Evolutionary conservation across 2,888 invertebrate genomes (phyloP), one percentile per base, ranked within the genome.

Genomic region (Choristoneura rosaceana): DNA sequence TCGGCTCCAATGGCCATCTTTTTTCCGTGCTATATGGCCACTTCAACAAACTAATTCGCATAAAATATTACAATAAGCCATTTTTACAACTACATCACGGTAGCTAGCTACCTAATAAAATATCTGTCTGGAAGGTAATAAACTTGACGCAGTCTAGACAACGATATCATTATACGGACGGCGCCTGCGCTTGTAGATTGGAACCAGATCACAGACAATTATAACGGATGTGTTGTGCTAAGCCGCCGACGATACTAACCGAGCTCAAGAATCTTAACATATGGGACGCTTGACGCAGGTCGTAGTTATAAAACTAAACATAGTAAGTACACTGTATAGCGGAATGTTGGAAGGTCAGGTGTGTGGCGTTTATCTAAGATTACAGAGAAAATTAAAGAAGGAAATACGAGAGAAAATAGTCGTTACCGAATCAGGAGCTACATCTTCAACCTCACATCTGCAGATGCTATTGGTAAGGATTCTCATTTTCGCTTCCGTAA

Each of bases 181-280:
- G 83, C 86, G 86, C 85, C 84, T 76, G 64, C 47, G 47, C 47
- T 4, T 64, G 69, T 75, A 84, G 86, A 88, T 88, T 85, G 85
- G 82, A 86, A 86, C 76, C 87, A 86, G 84, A 86, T 84, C 87
- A 79, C 78, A 25, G 25, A 76, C 77, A 77, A 74, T 74, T 74
- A 67, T 62, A 55, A 66, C 52, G 45, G 55, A 14, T 14, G 17
- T 14, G 7, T 67, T 47, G 61, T 47, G 38, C 15, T 43, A 43
- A 63, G 33, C 43, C 63, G 43, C 14, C 45, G 62, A 41, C 38
- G 41, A 25, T 25, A 10, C 38, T 60, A 60, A 41, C 43, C 0
- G 17, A 17, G 12, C 15, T 52, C 50, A 17, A 52, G 50, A 17
- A 52, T 58, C 25, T 33, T 3, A 33, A 17, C 43, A 61, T 41